phyloP scores from a whole-genome alignment of 2,113 vertebrate genomes.

The Oxyura jamaicensis region DNA sequence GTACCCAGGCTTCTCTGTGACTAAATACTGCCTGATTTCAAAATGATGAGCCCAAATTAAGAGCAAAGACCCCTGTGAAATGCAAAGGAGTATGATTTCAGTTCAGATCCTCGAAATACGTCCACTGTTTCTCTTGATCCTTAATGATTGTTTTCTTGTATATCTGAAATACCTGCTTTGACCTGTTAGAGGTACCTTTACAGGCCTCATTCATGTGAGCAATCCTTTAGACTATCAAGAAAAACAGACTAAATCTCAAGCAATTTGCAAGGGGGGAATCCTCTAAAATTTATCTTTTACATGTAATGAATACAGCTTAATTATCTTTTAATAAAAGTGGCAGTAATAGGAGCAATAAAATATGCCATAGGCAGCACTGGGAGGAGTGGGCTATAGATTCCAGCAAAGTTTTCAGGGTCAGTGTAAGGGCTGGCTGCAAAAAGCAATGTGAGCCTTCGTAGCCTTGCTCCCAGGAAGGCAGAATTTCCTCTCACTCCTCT shows the following conservation, averaged over 20 bases:
- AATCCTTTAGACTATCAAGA: neutral
- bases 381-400: neutral
- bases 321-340: neutral
- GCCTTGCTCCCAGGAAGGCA: neutral
- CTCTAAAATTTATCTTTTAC: neutral
- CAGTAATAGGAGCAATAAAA: neutral
- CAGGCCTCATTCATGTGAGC: neutral
- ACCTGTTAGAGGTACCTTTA: neutral
- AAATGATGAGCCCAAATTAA: neutral
- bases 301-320: neutral
- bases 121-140: neutral
- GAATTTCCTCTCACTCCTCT: neutral
- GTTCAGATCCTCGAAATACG: neutral
- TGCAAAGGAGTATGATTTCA: neutral
- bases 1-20: neutral
- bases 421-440: neutral
- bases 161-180: neutral
- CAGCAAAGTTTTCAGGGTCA: neutral
- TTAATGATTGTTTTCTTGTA: neutral
- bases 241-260: neutral
- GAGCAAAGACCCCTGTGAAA: neutral
- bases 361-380: accelerated
- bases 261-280: neutral
- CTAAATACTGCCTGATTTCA: neutral
- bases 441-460: neutral